Evolutionary conservation across 1,140 invertebrate species (phyloP).

Genomic region (Gryon sp.): DNA sequence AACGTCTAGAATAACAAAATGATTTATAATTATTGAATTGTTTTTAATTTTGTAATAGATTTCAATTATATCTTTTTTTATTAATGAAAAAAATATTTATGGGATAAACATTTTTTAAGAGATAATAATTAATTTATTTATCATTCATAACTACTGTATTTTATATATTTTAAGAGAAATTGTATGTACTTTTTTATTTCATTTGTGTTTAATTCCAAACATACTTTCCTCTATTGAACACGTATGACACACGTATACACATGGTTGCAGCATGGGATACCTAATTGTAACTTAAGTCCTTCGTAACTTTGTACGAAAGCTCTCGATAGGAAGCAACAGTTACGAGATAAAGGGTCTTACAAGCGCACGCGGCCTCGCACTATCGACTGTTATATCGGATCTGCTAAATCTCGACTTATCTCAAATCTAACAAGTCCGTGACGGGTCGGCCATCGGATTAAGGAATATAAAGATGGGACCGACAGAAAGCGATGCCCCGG

Average conservation of each 20-base stretch:
- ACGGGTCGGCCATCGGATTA: conserved; percentile 41
- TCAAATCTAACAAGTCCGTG: conserved; percentile 75
- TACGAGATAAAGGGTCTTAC: conserved; percentile 56
- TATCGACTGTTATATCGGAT: conserved; percentile 71
- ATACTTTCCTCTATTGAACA: too few relatives aligned
- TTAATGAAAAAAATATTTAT: too few relatives aligned
- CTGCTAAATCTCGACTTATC: conserved; percentile 77
- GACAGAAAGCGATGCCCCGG: conserved; percentile 69
- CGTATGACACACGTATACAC: conserved; percentile 26
- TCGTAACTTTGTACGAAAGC: conserved; percentile 9
- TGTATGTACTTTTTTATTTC: too few relatives aligned
- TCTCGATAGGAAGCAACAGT: conserved; percentile 36
- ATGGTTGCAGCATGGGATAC: conserved; percentile 13
- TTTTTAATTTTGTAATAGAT: too few relatives aligned
- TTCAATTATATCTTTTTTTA: too few relatives aligned
- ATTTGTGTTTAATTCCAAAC: too few relatives aligned
- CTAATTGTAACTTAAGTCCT: conserved; percentile 35
- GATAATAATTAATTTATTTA: too few relatives aligned
- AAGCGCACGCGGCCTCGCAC: conserved; percentile 53
- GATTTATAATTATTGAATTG: too few relatives aligned
- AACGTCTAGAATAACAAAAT: too few relatives aligned
- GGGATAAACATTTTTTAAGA: too few relatives aligned
- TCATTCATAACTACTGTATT: too few relatives aligned
- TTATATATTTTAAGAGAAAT: too few relatives aligned
- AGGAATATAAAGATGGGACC: conserved; percentile 55